These are phyloP conservation scores for Chloromyia formosa DNA, from an alignment of 2,888 invertebrate genomes.

Conservation along the genomic window DNA sequence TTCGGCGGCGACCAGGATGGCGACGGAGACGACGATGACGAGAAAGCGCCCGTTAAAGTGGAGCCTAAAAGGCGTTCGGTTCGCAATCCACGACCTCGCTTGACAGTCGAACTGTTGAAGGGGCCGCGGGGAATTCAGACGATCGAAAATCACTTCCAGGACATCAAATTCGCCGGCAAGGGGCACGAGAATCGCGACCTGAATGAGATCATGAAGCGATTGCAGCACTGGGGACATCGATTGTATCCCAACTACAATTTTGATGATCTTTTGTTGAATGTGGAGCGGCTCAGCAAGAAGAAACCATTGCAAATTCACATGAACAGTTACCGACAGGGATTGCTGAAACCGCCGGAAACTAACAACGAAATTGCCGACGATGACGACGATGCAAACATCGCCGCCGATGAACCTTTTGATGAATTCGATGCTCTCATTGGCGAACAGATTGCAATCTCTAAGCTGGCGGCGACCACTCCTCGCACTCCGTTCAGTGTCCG, in stretches of 20 bases:
- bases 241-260: slow-evolving; percentile 90
- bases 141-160: slow-evolving; percentile 80
- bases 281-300: slow-evolving; percentile 83
- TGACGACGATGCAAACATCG: slow-evolving; percentile 50
- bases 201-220: slow-evolving; percentile 77
- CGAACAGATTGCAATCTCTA: slow-evolving; percentile 71
- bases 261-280: slow-evolving; percentile 81
- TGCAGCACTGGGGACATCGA: slow-evolving; percentile 95
- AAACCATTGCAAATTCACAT: slow-evolving; percentile 78
- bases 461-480: slow-evolving; percentile 51
- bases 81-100: slow-evolving; percentile 72
- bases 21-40: slow-evolving; percentile 65
- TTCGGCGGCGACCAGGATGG: slow-evolving; percentile 60
- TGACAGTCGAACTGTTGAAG: slow-evolving; percentile 76
- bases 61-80: slow-evolving; percentile 68
- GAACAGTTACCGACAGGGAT: slow-evolving; percentile 71
- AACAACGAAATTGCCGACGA: slow-evolving; percentile 64
- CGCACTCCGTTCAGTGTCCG: slow-evolving; percentile 24
- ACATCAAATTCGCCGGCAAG: slow-evolving; percentile 81
- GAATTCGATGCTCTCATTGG: slow-evolving; percentile 73
- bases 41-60: slow-evolving; percentile 60
- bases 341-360: slow-evolving; percentile 64
- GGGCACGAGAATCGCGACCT: slow-evolving; percentile 86
- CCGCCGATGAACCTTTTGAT: slow-evolving; percentile 66
- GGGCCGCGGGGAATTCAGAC: slow-evolving; percentile 82